A percentile compares a stretch with the other conserved stretches of the same genome.
Evolutionary conservation across 2,888 invertebrate genomes (phyloP).

Genomic region (Caenorhabditis angaria): DNA sequence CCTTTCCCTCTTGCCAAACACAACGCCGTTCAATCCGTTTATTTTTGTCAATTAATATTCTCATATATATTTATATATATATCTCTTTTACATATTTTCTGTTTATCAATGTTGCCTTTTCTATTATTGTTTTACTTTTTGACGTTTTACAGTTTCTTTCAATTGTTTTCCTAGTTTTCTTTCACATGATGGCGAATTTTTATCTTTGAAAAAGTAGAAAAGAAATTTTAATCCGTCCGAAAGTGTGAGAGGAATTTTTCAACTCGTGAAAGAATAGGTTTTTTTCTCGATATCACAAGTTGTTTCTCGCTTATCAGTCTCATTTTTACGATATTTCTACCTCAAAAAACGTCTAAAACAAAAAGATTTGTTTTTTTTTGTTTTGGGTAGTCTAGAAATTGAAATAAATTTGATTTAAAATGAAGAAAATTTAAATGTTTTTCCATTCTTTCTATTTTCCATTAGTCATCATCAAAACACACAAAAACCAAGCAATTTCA

Average conservation of each 20-base stretch:
- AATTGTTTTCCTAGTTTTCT: too few relatives aligned
- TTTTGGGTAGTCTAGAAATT: background rate
- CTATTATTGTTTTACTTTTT: background rate
- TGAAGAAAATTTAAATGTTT: constrained; percentile 3
- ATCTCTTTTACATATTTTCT: background rate
- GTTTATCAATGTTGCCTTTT: background rate
- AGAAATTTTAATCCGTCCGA: too few relatives aligned
- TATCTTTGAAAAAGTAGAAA: too few relatives aligned
- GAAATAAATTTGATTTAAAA: constrained; percentile 3
- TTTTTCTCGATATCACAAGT: too few relatives aligned
- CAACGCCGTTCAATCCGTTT: constrained; percentile 1
- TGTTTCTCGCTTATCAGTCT: too few relatives aligned
- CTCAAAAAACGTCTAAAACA: background rate
- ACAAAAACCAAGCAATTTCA: background rate
- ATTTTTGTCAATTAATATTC: constrained; percentile 2
- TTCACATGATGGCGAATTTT: too few relatives aligned
- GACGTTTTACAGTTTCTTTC: too few relatives aligned
- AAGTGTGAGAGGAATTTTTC: too few relatives aligned
- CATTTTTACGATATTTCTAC: too few relatives aligned
- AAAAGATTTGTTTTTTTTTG: background rate
- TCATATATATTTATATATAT: background rate
- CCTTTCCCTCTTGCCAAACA: background rate
- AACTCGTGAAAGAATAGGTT: too few relatives aligned
- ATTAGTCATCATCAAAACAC: background rate
- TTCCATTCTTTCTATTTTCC: background rate